phyloP scores from a whole-genome alignment of 1,140 invertebrate species.

The Bombus difficillimus region DNA sequence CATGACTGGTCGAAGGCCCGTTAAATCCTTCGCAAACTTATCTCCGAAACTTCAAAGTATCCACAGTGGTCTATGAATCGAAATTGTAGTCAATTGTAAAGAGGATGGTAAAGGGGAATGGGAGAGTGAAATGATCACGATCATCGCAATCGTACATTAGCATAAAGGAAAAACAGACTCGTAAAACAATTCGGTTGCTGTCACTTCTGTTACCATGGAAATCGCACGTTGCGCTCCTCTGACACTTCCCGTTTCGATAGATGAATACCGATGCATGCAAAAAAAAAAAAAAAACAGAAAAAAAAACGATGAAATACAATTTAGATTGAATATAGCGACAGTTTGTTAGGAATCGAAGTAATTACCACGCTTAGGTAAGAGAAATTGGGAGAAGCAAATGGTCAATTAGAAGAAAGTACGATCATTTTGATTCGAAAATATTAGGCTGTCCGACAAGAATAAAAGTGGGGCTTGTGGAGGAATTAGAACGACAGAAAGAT shows the following conservation, averaged over 20 bases:
- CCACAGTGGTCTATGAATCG: constrained; percentile 22
- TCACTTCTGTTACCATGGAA: constrained; percentile 65
- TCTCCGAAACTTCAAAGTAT: constrained; percentile 57
- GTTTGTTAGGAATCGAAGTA: not conserved
- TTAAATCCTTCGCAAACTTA: constrained; percentile 62
- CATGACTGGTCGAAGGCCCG: constrained; percentile 44
- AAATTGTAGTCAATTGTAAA: constrained; percentile 9
- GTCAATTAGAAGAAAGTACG: no score
- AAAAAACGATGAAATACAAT: not conserved
- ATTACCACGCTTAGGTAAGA: not conserved
- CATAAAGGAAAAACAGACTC: constrained; percentile 73
- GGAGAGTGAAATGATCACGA: constrained; percentile 51
- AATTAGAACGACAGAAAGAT: no score
- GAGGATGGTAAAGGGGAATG: not conserved
- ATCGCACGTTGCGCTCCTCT: constrained; percentile 61
- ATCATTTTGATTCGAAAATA: no score
- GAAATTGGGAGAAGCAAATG: no score
- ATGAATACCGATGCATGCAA: not conserved
- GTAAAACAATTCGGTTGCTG: constrained; percentile 59
- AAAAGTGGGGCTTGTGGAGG: no score
- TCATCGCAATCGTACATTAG: constrained; percentile 70
- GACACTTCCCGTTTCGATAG: constrained; percentile 24
- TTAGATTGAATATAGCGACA: not conserved
- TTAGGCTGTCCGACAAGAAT: no score
- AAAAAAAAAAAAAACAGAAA: not conserved